A percentile compares a stretch with the other conserved stretches of the same genome.
phyloP scores from a whole-genome alignment of 2,113 vertebrate genomes.

The Cairina moschata region DNA sequence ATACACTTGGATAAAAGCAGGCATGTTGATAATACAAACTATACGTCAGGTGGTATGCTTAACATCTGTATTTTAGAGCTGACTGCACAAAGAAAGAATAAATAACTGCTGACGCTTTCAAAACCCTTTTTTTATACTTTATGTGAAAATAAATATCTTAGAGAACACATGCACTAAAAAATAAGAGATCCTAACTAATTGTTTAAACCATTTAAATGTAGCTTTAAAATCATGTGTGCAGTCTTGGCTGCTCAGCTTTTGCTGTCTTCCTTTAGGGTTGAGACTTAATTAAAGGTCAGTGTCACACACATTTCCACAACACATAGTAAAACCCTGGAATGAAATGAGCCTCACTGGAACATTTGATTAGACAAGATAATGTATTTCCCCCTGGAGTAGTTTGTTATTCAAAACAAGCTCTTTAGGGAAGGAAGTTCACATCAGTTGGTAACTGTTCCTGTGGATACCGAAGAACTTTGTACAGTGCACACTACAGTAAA shows the following conservation, averaged over 20 bases:
- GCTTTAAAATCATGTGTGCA: background rate
- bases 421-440: constrained; percentile 76
- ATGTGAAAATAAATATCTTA: background rate
- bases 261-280: constrained; percentile 23
- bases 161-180: background rate
- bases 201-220: background rate
- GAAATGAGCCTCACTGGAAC: constrained; percentile 58
- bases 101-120: background rate
- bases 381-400: constrained; percentile 68
- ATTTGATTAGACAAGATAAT: constrained; percentile 74
- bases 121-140: background rate
- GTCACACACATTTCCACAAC: constrained; percentile 58
- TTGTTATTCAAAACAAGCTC: constrained; percentile 76
- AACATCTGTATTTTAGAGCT: constrained; percentile 1
- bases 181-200: background rate
- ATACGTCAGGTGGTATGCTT: background rate
- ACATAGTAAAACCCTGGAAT: constrained; percentile 55
- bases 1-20: constrained; percentile 9
- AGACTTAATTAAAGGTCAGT: constrained; percentile 60
- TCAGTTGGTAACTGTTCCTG: constrained; percentile 71
- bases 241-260: background rate
- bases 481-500: constrained; percentile 29
- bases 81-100: background rate
- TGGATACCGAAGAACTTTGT: constrained; percentile 70
- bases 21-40: background rate